phyloP scores from a whole-genome alignment of 2,113 vertebrate genomes.

The Mesembrinibis cayennensis region DNA sequence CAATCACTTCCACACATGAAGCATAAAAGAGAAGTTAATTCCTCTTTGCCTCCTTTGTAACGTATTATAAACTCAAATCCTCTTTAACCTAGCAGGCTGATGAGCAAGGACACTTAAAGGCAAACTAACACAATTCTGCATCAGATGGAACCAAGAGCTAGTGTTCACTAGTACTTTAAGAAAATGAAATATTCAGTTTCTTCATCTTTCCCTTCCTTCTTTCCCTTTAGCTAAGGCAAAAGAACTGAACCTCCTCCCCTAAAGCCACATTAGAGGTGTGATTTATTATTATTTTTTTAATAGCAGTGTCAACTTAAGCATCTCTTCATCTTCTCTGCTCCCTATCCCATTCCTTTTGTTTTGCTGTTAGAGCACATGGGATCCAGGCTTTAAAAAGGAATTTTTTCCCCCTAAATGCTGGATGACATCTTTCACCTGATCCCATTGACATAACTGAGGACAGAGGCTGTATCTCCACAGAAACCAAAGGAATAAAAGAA shows the following conservation, averaged over 20 bases:
- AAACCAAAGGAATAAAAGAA: background rate
- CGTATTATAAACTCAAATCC: background rate
- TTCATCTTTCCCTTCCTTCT: background rate
- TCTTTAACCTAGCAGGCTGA: background rate
- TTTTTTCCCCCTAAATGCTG: background rate
- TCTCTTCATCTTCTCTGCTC: background rate
- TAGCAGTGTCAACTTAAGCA: background rate
- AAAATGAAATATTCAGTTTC: background rate
- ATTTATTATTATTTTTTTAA: background rate
- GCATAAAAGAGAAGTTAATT: background rate
- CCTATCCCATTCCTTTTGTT: background rate
- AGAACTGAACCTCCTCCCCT: background rate
- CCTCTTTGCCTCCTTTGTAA: background rate
- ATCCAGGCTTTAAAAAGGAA: background rate
- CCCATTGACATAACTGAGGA: background rate
- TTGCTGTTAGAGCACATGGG: background rate
- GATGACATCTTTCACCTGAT: background rate
- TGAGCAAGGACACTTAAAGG: background rate
- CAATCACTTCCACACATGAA: background rate
- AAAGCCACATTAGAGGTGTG: background rate
- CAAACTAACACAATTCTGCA: background rate
- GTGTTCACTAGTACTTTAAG: background rate
- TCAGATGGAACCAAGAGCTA: background rate
- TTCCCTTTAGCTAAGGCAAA: background rate
- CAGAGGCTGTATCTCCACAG: background rate